phyloP scores from a whole-genome alignment of 2,888 invertebrate genomes.

The Heteromurus nitidus region DNA sequence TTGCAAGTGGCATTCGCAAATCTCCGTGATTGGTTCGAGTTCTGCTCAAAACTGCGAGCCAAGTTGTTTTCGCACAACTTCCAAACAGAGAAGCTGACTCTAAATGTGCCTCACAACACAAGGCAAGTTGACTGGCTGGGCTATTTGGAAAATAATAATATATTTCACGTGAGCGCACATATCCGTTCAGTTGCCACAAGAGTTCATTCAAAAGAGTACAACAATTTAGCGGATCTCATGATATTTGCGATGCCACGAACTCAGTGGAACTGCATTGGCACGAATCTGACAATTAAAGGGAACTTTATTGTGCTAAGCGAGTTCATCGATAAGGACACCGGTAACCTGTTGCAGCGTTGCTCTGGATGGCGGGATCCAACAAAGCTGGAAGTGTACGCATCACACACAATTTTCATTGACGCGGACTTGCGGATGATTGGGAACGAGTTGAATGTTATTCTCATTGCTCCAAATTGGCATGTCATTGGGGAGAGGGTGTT shows the following conservation, averaged over 20 bases:
- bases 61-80: no score
- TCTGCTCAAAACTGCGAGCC: no score
- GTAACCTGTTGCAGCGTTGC: no score
- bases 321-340: no score
- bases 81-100: not conserved
- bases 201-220: not conserved
- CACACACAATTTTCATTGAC: slow-evolving; percentile 18
- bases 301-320: not conserved
- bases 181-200: not conserved
- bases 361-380: no score
- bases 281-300: not conserved
- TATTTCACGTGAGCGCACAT: no score
- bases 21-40: not conserved
- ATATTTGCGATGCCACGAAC: not conserved
- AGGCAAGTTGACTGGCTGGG: not conserved
- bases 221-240: not conserved
- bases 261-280: not conserved
- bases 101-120: not conserved
- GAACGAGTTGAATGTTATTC: slow-evolving; percentile 7
- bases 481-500: not conserved
- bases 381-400: slow-evolving; percentile 25
- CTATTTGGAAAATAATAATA: not conserved
- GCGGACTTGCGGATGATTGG: not conserved
- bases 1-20: not conserved
- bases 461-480: slow-evolving; percentile 28